phyloP scores from a whole-genome alignment of 1,140 invertebrate genomes.

The Oryzaephilus surinamensis region DNA sequence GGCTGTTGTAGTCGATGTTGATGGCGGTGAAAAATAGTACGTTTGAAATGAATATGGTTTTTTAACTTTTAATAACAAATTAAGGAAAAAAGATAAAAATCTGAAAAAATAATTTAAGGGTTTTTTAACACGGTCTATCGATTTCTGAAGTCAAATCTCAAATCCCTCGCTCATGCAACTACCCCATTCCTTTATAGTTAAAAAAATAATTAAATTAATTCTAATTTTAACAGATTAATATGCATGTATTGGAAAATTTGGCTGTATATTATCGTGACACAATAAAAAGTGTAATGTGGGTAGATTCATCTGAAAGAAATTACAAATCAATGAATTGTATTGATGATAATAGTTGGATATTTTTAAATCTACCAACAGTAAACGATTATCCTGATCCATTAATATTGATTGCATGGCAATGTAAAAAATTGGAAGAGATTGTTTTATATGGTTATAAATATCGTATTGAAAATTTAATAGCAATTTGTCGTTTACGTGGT shows the following conservation, averaged over 20 bases:
- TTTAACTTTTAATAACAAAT: too few relatives aligned
- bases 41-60: too few relatives aligned
- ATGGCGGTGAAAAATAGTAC: too few relatives aligned
- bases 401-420: constrained; percentile 67
- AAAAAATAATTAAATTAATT: background rate
- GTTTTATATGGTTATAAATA: constrained; percentile 53
- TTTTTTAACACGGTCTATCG: too few relatives aligned
- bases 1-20: too few relatives aligned
- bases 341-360: constrained; percentile 18
- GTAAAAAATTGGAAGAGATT: constrained; percentile 53
- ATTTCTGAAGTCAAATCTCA: too few relatives aligned
- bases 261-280: constrained; percentile 49
- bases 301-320: constrained; percentile 47
- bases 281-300: constrained; percentile 56
- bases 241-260: constrained; percentile 43
- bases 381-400: constrained; percentile 51
- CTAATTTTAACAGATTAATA: constrained; percentile 38
- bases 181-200: too few relatives aligned
- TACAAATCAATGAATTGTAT: too few relatives aligned
- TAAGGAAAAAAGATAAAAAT: too few relatives aligned
- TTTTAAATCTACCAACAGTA: too few relatives aligned
- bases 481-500: constrained; percentile 55
- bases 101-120: too few relatives aligned
- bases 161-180: too few relatives aligned
- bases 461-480: constrained; percentile 52